Evolutionary conservation across 2,797 vertebrate genomes (phyloP).

Genomic region (Ambastaia sidthimunki): DNA sequence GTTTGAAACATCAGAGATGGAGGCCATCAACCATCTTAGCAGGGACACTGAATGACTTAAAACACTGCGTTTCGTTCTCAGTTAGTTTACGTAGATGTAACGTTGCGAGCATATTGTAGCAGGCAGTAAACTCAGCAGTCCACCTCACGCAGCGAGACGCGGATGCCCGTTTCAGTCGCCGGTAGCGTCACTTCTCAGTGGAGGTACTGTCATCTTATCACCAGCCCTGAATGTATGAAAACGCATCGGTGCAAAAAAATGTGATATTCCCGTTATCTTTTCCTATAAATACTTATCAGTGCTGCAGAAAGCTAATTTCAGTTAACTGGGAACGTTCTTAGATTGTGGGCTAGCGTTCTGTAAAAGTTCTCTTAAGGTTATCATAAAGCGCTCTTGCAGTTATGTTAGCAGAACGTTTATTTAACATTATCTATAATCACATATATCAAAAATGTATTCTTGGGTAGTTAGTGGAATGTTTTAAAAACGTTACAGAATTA

Average conservation of each 20-base stretch:
- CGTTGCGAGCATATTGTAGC: constrained; percentile 26
- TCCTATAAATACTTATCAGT: constrained; percentile 18
- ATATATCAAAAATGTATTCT: too few relatives aligned
- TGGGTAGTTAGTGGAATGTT: too few relatives aligned
- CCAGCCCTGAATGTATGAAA: constrained; percentile 13
- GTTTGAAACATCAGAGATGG: constrained; percentile 28
- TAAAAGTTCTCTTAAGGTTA: too few relatives aligned
- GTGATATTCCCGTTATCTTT: background rate
- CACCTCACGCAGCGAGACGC: constrained; percentile 35
- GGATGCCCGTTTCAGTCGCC: constrained; percentile 34
- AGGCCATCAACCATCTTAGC: constrained; percentile 25
- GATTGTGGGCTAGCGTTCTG: too few relatives aligned
- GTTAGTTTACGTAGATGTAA: constrained; percentile 59
- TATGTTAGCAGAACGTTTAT: too few relatives aligned
- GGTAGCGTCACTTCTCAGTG: constrained; percentile 31
- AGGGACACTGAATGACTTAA: constrained; percentile 61
- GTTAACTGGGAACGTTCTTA: too few relatives aligned
- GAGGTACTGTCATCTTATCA: constrained; percentile 17
- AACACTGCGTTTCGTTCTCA: constrained; percentile 74
- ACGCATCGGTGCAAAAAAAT: constrained; percentile 9
- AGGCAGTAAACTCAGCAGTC: constrained; percentile 36
- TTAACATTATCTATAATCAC: too few relatives aligned
- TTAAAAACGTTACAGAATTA: background rate
- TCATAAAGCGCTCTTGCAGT: too few relatives aligned
- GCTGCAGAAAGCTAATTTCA: too few relatives aligned